Conservation (phyloP, 2,797 vertebrate species). For the Myioborus miniatus region DNA sequence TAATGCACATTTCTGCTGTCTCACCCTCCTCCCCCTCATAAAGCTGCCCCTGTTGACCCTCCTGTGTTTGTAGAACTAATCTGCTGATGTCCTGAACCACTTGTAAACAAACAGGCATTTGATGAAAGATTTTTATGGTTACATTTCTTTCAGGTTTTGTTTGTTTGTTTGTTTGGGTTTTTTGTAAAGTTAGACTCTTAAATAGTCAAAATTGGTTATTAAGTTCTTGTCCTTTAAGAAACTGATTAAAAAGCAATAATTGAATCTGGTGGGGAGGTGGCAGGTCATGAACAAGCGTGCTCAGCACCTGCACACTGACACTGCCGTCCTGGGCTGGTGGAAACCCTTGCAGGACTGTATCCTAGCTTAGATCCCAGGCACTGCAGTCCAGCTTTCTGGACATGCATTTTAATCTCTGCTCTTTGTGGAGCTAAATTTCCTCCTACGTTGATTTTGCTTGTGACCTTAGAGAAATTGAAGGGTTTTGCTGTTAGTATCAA, state of each 20-base stretch:
- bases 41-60: neutral
- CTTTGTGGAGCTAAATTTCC: neutral
- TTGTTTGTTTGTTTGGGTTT: neutral
- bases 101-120: neutral
- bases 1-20: neutral
- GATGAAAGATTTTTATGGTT: neutral
- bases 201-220: neutral
- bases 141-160: neutral
- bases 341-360: neutral
- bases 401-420: neutral
- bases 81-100: neutral
- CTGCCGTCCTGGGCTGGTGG: neutral
- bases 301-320: rapidly evolving
- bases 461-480: neutral
- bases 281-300: rapidly evolving
- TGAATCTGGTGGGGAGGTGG: neutral
- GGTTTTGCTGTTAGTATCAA: neutral
- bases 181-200: neutral
- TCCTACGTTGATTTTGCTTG: neutral
- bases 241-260: neutral
- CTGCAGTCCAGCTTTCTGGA: neutral
- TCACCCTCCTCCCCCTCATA: neutral
- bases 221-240: neutral
- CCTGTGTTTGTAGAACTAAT: neutral
- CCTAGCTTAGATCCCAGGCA: neutral